These are phyloP conservation scores for Macroramphosus scolopax DNA, from an alignment of 2,797 vertebrate species.

Conservation along the genomic window DNA sequence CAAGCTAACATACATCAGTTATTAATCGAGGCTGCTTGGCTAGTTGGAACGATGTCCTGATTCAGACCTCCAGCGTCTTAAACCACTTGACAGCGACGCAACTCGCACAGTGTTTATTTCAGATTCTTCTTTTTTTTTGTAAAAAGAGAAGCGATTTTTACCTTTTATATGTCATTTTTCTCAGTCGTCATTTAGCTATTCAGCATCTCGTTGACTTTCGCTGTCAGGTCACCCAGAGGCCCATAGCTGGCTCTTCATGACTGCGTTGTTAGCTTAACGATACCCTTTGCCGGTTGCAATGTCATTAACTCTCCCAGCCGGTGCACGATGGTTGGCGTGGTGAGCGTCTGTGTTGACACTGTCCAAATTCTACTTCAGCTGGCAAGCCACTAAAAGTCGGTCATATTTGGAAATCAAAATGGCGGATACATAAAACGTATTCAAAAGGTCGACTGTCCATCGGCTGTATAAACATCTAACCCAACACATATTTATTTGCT, in stretches of 20 bases:
- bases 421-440: constrained; percentile 58
- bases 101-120: constrained; percentile 1
- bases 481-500: constrained; percentile 5
- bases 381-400: constrained; percentile 20
- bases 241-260: constrained; percentile 36
- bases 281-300: constrained; percentile 37
- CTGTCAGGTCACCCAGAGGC: constrained; percentile 60
- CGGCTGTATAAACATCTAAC: constrained; percentile 28
- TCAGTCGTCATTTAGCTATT: constrained; percentile 19
- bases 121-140: neutral
- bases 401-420: constrained; percentile 63
- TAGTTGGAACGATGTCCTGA: constrained; percentile 26
- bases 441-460: constrained; percentile 48
- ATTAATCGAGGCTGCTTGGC: constrained; percentile 18
- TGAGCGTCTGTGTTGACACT: constrained; percentile 15
- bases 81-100: constrained; percentile 21
- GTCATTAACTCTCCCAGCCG: constrained; percentile 43
- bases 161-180: constrained; percentile 42
- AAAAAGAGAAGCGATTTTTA: constrained; percentile 26
- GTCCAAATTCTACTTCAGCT: constrained; percentile 15
- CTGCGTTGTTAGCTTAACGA: constrained; percentile 45
- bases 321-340: constrained; percentile 8
- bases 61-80: constrained; percentile 6
- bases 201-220: constrained; percentile 18
- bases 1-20: constrained; percentile 5